A percentile compares a stretch with the other conserved stretches of the same genome.
These are phyloP conservation scores for Bombus breviceps DNA, from an alignment of 1,140 invertebrate species.

Conservation along the genomic window DNA sequence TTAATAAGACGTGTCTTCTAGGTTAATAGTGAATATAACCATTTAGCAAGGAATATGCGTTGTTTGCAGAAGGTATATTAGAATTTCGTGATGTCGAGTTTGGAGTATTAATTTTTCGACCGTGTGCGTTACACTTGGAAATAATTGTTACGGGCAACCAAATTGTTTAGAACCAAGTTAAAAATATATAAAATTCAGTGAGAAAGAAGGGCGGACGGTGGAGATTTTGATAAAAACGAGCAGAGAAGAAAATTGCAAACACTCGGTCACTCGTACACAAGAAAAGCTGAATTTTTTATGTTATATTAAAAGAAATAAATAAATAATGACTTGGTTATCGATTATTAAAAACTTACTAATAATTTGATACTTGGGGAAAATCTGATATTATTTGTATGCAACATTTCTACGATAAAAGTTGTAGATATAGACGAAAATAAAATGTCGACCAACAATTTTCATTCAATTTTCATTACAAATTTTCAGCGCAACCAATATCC, in stretches of 20 bases:
- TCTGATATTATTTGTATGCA: no score
- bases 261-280: no score
- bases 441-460: neutral
- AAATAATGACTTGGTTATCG: no score
- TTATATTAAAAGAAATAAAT: no score
- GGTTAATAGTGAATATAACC: neutral
- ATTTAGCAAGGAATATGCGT: neutral
- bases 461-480: neutral
- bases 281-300: no score
- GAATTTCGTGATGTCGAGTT: constrained; percentile 19
- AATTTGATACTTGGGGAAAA: no score
- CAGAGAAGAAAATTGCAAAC: no score
- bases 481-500: neutral
- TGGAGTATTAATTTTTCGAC: constrained; percentile 14
- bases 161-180: neutral
- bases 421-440: neutral
- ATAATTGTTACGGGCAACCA: neutral
- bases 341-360: no score
- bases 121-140: neutral
- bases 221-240: neutral
- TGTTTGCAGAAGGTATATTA: constrained; percentile 27
- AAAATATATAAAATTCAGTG: neutral
- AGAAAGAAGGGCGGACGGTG: neutral
- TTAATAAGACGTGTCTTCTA: neutral
- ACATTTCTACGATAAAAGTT: no score